A percentile compares a stretch with the other conserved stretches of the same genome.
Conservation (phyloP, 2,888 invertebrate species). For the Drosophila flavopinicola region DNA sequence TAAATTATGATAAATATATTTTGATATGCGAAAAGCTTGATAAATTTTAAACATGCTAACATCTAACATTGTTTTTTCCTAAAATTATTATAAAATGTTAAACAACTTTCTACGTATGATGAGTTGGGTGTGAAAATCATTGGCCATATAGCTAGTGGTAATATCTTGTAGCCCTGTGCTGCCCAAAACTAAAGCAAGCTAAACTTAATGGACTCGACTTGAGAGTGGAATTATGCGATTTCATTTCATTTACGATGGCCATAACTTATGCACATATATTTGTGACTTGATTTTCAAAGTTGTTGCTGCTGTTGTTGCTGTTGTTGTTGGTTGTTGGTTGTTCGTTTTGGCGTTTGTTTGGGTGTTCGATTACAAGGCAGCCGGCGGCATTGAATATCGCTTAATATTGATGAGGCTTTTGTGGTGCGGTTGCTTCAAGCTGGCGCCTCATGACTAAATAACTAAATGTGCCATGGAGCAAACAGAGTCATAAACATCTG, state of each 20-base stretch:
- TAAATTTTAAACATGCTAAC: no score
- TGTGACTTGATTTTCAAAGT: constrained; percentile 60
- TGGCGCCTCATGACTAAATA: constrained; percentile 50
- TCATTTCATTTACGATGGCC: constrained; percentile 66
- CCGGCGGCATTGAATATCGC: constrained; percentile 66
- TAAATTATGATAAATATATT: no score
- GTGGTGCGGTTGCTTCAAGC: constrained; percentile 8
- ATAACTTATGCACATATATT: constrained; percentile 78
- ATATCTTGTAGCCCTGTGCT: constrained; percentile 11
- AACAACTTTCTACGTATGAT: constrained; percentile 29
- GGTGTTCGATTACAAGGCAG: constrained; percentile 62
- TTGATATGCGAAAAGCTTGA: no score
- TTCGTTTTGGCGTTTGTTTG: constrained; percentile 7
- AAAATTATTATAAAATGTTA: constrained; percentile 20
- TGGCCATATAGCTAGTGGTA: constrained; percentile 19
- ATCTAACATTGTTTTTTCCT: neutral
- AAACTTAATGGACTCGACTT: constrained; percentile 24
- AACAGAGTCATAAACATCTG: constrained; percentile 75
- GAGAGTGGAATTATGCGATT: constrained; percentile 52
- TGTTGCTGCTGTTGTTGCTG: constrained; percentile 5
- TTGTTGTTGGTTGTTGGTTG: constrained; percentile 2
- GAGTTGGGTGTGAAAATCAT: constrained; percentile 28
- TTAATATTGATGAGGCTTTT: constrained; percentile 72
- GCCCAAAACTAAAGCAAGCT: constrained; percentile 21
- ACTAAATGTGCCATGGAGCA: constrained; percentile 69